Evolutionary conservation across 2,888 invertebrate genomes (phyloP).

Genomic region (Pyrocoelia pectoralis): DNA sequence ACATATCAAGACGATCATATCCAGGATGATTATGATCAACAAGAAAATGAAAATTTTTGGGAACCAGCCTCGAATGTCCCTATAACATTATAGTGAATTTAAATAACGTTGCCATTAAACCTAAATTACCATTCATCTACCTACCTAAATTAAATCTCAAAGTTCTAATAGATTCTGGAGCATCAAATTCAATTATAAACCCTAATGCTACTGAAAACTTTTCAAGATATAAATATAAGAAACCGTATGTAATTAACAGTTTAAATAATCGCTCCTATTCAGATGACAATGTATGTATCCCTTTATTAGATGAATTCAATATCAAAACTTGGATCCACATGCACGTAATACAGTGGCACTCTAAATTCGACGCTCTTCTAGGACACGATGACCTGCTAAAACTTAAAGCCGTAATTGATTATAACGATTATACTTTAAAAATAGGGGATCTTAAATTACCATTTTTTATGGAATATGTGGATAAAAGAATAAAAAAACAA

Average conservation of each 20-base stretch:
- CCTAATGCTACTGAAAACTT: not conserved
- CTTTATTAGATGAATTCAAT: not conserved
- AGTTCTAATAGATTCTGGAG: not conserved
- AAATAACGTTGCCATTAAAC: no score
- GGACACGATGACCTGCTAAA: not conserved
- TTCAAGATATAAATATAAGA: not conserved
- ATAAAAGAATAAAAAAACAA: conserved; percentile 1
- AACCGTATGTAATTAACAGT: not conserved
- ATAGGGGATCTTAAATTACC: not conserved
- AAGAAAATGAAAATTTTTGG: no score
- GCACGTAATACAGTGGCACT: not conserved
- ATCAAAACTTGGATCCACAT: not conserved
- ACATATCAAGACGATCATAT: no score
- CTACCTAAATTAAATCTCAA: no score
- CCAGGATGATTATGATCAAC: no score
- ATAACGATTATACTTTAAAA: not conserved
- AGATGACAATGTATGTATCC: not conserved
- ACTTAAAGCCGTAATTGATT: not conserved
- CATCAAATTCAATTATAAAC: not conserved
- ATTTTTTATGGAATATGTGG: not conserved
- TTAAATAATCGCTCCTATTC: not conserved
- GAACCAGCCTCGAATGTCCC: no score
- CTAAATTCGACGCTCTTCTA: not conserved
- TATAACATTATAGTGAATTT: no score
- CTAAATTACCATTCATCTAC: no score